Conservation (phyloP, 2,113 vertebrate species). For the Platysternon megacephalum region DNA sequence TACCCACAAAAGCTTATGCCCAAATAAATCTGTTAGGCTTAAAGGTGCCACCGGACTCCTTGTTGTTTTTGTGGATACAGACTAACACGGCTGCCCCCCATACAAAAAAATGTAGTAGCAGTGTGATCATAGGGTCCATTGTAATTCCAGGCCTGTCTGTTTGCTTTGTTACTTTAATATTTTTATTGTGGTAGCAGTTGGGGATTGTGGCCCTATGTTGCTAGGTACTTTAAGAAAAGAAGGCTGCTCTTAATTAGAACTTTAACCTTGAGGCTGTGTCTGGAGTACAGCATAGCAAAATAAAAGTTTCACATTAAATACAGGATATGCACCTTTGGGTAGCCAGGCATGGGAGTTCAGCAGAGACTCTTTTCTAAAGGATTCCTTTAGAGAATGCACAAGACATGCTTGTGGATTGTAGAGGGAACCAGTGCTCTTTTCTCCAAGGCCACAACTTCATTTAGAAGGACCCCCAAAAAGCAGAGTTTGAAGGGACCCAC, state of each 20-base stretch:
- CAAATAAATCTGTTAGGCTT: no score
- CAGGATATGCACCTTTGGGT: rapidly evolving
- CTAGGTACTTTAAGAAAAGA: background rate
- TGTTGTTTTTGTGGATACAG: no score
- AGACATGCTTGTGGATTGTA: background rate
- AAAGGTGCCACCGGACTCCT: no score
- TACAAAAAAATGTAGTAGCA: background rate
- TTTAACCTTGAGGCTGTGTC: conserved; percentile 58
- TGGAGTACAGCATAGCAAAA: background rate
- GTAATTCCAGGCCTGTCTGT: conserved; percentile 1
- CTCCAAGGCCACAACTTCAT: background rate
- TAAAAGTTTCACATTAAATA: background rate
- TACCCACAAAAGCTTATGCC: no score
- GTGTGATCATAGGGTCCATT: background rate
- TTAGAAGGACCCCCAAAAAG: background rate
- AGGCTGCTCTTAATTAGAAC: conserved; percentile 64
- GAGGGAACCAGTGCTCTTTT: background rate
- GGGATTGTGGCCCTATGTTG: conserved; percentile 20
- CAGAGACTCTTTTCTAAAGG: background rate
- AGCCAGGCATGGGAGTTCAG: background rate
- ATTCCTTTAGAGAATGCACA: background rate
- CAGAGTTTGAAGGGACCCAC: background rate
- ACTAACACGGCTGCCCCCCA: no score
- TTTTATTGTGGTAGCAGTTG: background rate
- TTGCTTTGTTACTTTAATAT: conserved; percentile 51